Conservation (phyloP, 2,113 vertebrate genomes). For the Chinchilla lanigera region DNA sequence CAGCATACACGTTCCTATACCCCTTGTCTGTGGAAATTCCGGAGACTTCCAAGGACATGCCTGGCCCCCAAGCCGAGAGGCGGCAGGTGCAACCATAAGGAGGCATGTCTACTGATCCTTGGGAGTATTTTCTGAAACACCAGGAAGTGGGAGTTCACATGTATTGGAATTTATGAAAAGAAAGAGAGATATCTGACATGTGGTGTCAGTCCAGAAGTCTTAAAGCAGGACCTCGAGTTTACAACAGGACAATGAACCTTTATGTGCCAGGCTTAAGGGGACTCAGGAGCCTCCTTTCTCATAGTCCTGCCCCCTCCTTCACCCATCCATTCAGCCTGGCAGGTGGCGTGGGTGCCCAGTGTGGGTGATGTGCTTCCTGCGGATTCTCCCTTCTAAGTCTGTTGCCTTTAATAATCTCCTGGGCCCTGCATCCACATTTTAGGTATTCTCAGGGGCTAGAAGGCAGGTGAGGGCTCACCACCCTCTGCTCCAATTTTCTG, state of each 20-base stretch:
- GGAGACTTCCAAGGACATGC: rapidly evolving
- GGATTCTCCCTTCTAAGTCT: not conserved
- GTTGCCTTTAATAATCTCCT: not conserved
- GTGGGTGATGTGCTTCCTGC: not conserved
- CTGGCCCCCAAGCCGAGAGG: rapidly evolving
- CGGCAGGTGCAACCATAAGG: rapidly evolving
- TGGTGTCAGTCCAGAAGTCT: not conserved
- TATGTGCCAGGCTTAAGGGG: not conserved
- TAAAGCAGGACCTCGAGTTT: not conserved
- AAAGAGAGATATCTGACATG: not conserved
- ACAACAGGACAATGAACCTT: too few species aligned
- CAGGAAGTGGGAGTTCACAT: rapidly evolving
- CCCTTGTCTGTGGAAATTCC: not conserved
- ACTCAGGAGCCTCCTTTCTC: not conserved
- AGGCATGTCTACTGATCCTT: not conserved
- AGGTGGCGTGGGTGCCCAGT: not conserved
- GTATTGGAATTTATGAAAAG: not conserved
- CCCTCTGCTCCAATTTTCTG: not conserved
- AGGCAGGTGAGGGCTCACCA: not conserved
- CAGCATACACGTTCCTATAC: rapidly evolving
- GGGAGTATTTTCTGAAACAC: not conserved
- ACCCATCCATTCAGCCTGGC: too few species aligned
- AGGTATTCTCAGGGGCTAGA: rapidly evolving
- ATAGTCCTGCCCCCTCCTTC: rapidly evolving
- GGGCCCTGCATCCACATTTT: rapidly evolving